Conservation (phyloP, 2,797 vertebrate species). For the Lepilemur septentrionalis region DNA sequence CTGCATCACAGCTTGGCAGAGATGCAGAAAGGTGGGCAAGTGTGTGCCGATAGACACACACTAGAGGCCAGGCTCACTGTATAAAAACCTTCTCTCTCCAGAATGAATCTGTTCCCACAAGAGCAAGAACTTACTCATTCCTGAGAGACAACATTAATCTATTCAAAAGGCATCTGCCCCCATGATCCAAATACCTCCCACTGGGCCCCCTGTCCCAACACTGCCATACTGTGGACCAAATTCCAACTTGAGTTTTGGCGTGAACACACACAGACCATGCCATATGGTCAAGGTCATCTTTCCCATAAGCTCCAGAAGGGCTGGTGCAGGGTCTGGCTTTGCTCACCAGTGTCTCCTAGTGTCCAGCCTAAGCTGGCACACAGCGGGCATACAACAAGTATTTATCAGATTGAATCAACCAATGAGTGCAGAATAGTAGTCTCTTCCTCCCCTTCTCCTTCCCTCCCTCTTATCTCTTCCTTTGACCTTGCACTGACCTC, state of each 20-base stretch:
- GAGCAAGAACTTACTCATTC: not conserved
- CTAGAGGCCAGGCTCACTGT: not conserved
- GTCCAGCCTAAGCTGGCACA: not conserved
- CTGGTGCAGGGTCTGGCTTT: fast-evolving
- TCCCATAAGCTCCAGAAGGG: not conserved
- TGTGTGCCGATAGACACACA: not conserved
- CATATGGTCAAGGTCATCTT: not conserved
- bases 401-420: not conserved
- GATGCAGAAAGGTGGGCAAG: not conserved
- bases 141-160: not conserved
- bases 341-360: not conserved
- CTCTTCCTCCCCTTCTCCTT: not conserved
- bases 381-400: too few species aligned
- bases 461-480: not conserved
- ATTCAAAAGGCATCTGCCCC: not conserved
- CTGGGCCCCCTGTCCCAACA: not conserved
- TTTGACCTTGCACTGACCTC: not conserved
- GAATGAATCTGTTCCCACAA: not conserved
- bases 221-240: not conserved
- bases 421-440: not conserved
- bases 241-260: not conserved
- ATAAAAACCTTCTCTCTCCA: not conserved
- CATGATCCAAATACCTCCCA: not conserved
- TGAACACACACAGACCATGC: not conserved
- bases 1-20: not conserved